Base-by-base conservation (phyloP, 2,797 vertebrate species). In the Cossypha niveicapilla region DNA sequence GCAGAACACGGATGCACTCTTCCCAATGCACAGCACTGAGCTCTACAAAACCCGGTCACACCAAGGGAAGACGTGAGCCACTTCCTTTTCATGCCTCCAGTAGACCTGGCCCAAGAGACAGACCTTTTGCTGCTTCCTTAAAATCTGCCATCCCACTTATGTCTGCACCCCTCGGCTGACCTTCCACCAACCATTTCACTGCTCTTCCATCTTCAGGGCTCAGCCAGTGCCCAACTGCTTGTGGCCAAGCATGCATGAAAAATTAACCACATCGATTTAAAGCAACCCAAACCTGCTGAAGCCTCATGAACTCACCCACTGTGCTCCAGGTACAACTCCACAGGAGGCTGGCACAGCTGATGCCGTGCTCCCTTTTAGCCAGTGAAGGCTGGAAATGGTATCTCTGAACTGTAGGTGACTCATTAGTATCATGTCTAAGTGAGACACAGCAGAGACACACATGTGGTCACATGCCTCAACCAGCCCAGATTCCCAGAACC, bases 401-500 rank as follows among this genome's bases (percentile, higher is more conserved):
- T 4, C 65, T 60, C 66, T 27, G 45, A 78, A 32, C 41, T 4
- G 9, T 2, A 18, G n/a, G 9, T 0, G 0, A 50, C 54, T 34
- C 18, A 3, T 12, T 8, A 54, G 8, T 3, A 47, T 5, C 6
- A 54, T 48, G 34, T 9, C 35, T 65, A 37, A 42, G 60, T 1
- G 0, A 92, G 58, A 12, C 8, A 2, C 1, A 68, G 65, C 47
- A 65, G 19, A 50, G 17, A 44, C 18, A 53, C 22, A 23, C 0
- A 0, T 5, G 2, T 6, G 11, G 30, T 42, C 42, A 35, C 9
- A 1, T 3, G 14, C 66, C 13, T 1, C 0, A 0, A 76, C 13
- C 84, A 81, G 39, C 23, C 35, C 18, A 4, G 8, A 60, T 44
- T 13, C 28, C 35, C 48, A 73, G 48, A 73, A 60, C 11, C 12